Conservation (phyloP, 2,797 vertebrate genomes). For the Labeo calbasu region DNA sequence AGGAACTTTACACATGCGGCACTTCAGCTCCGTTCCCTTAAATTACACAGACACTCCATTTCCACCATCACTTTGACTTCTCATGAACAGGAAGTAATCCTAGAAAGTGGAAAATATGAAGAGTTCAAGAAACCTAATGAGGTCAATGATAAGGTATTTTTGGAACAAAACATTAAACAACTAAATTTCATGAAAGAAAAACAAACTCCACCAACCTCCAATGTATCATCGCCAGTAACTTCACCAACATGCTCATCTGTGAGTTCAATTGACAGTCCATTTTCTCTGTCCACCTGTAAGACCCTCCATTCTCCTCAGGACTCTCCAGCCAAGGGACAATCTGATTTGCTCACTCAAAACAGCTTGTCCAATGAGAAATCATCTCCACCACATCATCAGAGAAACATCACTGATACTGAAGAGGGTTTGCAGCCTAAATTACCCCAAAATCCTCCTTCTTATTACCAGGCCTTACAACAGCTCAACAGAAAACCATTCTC, state of each 20-base stretch:
- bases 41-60: slow-evolving; percentile 85
- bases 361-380: slow-evolving; percentile 78
- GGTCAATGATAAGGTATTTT: slow-evolving; percentile 65
- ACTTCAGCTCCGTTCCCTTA: slow-evolving; percentile 66
- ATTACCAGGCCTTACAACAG: slow-evolving; percentile 73
- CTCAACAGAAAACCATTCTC: slow-evolving; percentile 3
- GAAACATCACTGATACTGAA: slow-evolving; percentile 49
- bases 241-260: slow-evolving; percentile 89
- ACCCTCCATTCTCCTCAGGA: slow-evolving; percentile 48
- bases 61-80: slow-evolving; percentile 71
- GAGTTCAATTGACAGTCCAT: slow-evolving; percentile 90
- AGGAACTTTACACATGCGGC: background rate
- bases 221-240: slow-evolving; percentile 86
- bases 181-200: slow-evolving; percentile 66
- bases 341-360: slow-evolving; percentile 64
- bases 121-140: background rate
- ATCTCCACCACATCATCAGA: slow-evolving; percentile 69
- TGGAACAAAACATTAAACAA: slow-evolving; percentile 68
- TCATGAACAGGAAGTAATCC: slow-evolving; percentile 58
- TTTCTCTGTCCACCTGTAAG: slow-evolving; percentile 68
- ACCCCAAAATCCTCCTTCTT: slow-evolving; percentile 68
- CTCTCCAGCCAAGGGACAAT: slow-evolving; percentile 63
- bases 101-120: slow-evolving; percentile 85
- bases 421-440: background rate
- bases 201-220: slow-evolving; percentile 80